Percentiles rank a stretch among this genome's conserved stretches.
Conservation (phyloP, 2,888 invertebrate genomes). For the Drosophila neonasuta region DNA sequence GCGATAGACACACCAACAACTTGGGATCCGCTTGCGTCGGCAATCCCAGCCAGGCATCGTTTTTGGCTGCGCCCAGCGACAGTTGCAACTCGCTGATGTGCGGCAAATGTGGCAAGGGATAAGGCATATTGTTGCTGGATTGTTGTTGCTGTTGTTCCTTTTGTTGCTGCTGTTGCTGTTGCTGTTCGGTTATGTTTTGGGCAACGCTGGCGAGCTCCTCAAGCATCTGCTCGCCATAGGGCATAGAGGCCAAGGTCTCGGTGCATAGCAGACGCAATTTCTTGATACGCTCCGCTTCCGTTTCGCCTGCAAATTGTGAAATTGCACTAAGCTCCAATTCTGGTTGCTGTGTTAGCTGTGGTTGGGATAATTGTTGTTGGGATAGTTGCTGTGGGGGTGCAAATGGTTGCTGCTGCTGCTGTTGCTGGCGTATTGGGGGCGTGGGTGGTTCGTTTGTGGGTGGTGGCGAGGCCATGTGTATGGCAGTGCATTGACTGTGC, state of each 20-base stretch:
- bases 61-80: conserved; percentile 41
- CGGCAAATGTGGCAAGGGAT: conserved; percentile 83
- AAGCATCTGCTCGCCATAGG: conserved; percentile 87
- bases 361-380: conserved; percentile 18
- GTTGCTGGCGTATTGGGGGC: conserved; percentile 34
- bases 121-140: conserved; percentile 80
- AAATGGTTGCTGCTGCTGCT: not conserved
- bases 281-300: conserved; percentile 80
- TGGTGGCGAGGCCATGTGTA: conserved; percentile 75
- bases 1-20: conserved; percentile 87
- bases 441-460: conserved; percentile 33
- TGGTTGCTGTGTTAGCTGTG: not conserved
- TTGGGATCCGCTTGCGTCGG: conserved; percentile 85
- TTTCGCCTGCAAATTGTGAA: conserved; percentile 57
- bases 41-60: conserved; percentile 84
- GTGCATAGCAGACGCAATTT: conserved; percentile 87
- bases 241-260: conserved; percentile 85
- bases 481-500: conserved; percentile 87
- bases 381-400: conserved; percentile 5
- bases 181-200: conserved; percentile 79
- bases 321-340: conserved; percentile 52
- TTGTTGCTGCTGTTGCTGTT: conserved; percentile 30
- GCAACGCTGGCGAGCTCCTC: conserved; percentile 87
- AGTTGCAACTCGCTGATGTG: conserved; percentile 82
- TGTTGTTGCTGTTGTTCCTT: conserved; percentile 56